phyloP scores from a whole-genome alignment of 2,113 vertebrate genomes.

The Aix galericulata region DNA sequence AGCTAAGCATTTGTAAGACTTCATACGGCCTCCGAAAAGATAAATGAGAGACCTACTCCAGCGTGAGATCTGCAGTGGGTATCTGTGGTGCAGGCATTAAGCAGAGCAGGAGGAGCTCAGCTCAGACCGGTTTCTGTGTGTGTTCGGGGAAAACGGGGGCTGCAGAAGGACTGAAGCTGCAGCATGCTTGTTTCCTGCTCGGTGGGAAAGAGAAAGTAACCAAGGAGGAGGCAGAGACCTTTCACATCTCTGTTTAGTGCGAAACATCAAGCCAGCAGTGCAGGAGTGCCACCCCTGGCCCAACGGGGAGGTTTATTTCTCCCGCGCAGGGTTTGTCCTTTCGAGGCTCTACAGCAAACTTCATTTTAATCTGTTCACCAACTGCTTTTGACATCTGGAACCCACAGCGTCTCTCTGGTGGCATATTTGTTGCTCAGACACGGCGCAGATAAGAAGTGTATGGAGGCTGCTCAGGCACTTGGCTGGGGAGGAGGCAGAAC shows the following conservation, averaged over 20 bases:
- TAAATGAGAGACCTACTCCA: neutral
- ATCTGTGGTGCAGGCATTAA: neutral
- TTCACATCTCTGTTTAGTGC: neutral
- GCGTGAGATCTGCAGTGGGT: neutral
- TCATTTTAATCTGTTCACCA: neutral
- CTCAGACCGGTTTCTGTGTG: fast-evolving
- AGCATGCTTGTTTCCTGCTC: neutral
- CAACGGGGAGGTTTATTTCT: neutral
- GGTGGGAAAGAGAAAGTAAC: neutral
- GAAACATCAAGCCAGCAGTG: neutral
- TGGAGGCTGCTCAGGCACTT: neutral
- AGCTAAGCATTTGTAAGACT: neutral
- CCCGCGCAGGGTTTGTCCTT: neutral
- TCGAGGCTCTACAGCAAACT: neutral
- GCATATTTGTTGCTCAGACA: neutral
- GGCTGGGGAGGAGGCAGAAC: neutral
- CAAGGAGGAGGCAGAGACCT: neutral
- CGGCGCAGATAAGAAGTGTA: neutral
- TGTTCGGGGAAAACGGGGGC: neutral
- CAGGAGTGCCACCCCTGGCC: neutral
- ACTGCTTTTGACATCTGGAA: neutral
- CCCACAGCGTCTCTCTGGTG: neutral
- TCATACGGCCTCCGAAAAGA: neutral
- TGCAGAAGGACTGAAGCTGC: neutral
- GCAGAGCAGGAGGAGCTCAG: neutral